Percentiles rank a stretch among this genome's conserved stretches.
Conservation (phyloP, 2,113 vertebrate species). For the Cranoglanis bouderius region DNA sequence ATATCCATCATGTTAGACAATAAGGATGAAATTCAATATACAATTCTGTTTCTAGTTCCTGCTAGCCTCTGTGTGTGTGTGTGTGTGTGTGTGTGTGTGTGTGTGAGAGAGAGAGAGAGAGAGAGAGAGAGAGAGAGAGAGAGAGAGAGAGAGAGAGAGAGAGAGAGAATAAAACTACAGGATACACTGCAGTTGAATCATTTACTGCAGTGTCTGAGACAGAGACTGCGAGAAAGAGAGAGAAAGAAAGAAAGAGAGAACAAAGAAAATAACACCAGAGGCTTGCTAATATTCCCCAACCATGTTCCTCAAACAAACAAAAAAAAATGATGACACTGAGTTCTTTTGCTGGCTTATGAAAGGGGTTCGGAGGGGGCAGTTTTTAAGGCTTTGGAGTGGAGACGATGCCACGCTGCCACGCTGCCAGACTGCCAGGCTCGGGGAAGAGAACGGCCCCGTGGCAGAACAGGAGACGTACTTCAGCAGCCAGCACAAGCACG, state of each 20-base stretch:
- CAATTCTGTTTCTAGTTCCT: not conserved
- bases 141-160: not conserved
- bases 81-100: not conserved
- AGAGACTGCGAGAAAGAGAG: not conserved
- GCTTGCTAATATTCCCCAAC: conserved; percentile 22
- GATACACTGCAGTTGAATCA: not conserved
- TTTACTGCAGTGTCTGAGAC: conserved; percentile 26
- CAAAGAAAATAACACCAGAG: conserved; percentile 19
- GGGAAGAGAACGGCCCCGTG: conserved; percentile 9
- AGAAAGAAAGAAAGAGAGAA: not conserved
- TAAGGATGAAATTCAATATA: not conserved
- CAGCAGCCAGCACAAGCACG: conserved; percentile 42
- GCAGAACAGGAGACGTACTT: conserved; percentile 37
- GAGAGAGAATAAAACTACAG: not conserved
- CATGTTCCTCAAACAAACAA: conserved; percentile 25
- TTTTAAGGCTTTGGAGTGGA: not conserved
- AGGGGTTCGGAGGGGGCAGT: not conserved
- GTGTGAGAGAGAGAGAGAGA: not conserved
- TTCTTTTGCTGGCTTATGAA: conserved; percentile 40
- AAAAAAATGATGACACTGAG: conserved; percentile 21
- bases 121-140: not conserved
- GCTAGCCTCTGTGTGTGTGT: not conserved
- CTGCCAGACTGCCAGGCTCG: not conserved
- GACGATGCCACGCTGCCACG: not conserved
- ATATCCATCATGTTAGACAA: not conserved